These are phyloP conservation scores for Ascidia mentula DNA, from an alignment of 23 tunicate genomes.

Conservation along the genomic window DNA sequence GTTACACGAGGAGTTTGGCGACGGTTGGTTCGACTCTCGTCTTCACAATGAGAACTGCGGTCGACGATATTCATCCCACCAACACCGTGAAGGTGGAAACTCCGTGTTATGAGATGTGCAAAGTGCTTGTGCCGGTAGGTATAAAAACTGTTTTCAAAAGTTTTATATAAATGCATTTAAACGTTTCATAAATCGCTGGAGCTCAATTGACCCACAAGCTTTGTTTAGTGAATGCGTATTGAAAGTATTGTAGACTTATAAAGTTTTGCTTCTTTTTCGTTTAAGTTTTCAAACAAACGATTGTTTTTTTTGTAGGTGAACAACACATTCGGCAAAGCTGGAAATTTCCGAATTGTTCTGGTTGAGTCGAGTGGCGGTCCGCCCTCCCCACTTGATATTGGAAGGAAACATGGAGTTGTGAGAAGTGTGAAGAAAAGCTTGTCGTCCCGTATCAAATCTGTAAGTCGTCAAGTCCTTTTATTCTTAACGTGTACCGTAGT, in stretches of 20 bases:
- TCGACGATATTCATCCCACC: slow-evolving; percentile 65
- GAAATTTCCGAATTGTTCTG: slow-evolving; percentile 65
- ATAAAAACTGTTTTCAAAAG: no score
- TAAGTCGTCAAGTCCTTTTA: no score
- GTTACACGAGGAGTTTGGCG: neutral
- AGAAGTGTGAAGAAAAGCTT: slow-evolving; percentile 53
- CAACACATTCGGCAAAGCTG: slow-evolving; percentile 59
- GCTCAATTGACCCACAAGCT: no score
- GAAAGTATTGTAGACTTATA: no score
- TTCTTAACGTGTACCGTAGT: no score
- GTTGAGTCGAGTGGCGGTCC: slow-evolving; percentile 80
- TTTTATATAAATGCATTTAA: no score
- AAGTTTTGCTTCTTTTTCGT: no score
- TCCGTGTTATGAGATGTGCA: slow-evolving; percentile 71
- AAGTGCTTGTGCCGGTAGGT: slow-evolving; percentile 56
- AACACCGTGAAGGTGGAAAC: slow-evolving; percentile 35
- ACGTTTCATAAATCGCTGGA: no score
- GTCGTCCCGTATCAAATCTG: slow-evolving; percentile 79
- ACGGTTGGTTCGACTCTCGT: slow-evolving; percentile 84
- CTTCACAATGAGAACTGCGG: slow-evolving; percentile 56
- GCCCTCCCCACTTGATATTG: slow-evolving; percentile 85
- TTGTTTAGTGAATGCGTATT: no score
- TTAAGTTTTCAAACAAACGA: no score
- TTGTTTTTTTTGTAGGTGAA: slow-evolving; percentile 34
- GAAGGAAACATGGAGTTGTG: slow-evolving; percentile 33